A percentile compares a stretch with the other conserved stretches of the same genome.
These are phyloP conservation scores for Oceanodroma tethys DNA, from an alignment of 2,113 vertebrate genomes.

Conservation along the genomic window DNA sequence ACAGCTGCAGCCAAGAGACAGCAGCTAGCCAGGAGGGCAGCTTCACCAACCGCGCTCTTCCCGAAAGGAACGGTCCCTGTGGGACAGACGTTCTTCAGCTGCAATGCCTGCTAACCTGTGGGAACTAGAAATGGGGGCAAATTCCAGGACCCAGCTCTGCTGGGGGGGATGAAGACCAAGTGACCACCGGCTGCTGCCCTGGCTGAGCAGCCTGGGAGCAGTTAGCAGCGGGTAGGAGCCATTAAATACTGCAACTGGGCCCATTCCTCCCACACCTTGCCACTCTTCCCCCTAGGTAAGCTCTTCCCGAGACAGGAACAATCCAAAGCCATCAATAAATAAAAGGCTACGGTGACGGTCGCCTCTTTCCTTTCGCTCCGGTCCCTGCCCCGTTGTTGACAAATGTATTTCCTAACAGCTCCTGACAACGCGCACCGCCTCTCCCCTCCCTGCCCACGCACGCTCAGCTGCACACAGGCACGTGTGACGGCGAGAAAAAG, in stretches of 20 bases:
- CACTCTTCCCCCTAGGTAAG: not conserved
- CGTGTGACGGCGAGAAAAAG: not conserved
- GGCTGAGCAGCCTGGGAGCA: not conserved
- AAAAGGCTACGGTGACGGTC: not conserved
- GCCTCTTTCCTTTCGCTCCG: not conserved
- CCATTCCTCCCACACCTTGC: not conserved
- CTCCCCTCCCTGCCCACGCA: not conserved
- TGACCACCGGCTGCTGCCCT: rapidly evolving
- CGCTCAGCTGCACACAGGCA: not conserved
- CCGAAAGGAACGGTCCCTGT: rapidly evolving
- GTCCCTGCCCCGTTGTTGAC: conserved; percentile 23
- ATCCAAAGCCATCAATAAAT: conserved; percentile 30
- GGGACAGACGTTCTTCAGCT: not conserved
- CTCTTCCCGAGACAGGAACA: not conserved
- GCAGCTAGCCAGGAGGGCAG: not conserved
- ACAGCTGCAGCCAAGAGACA: not conserved
- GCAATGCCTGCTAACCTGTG: not conserved
- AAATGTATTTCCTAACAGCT: conserved; percentile 63
- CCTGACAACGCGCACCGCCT: not conserved
- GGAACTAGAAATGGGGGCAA: not conserved
- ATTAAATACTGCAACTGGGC: not conserved
- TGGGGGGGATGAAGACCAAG: not conserved
- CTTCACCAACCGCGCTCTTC: not conserved
- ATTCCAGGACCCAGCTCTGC: not conserved
- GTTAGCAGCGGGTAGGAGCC: not conserved